Percentiles rank a stretch among this genome's conserved stretches.
These are phyloP conservation scores for Phthorimaea operculella DNA, from an alignment of 1,140 invertebrate species.

Conservation along the genomic window DNA sequence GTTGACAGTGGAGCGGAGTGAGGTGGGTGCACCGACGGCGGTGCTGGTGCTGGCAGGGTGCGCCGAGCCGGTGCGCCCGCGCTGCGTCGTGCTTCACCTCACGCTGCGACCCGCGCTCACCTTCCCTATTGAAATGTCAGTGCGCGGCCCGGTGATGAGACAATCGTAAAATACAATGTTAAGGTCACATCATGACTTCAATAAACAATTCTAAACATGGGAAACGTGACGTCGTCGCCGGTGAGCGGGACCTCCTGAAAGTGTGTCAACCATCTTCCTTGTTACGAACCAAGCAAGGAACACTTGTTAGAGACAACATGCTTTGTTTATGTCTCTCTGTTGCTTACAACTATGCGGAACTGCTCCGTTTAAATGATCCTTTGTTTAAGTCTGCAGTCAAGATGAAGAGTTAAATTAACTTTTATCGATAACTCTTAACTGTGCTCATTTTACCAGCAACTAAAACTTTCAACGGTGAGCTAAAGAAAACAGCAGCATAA, in stretches of 20 bases:
- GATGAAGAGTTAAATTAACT: too few relatives aligned
- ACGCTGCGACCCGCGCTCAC: constrained; percentile 57
- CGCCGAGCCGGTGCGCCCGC: constrained; percentile 15
- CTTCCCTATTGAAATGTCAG: constrained; percentile 66
- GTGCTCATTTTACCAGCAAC: too few relatives aligned
- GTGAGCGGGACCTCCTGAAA: constrained; percentile 48
- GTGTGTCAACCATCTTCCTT: constrained; percentile 51
- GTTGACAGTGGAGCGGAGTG: constrained; percentile 9
- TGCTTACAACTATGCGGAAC: too few relatives aligned
- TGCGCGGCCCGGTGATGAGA: constrained; percentile 57
- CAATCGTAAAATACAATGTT: constrained; percentile 67
- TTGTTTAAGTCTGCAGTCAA: too few relatives aligned
- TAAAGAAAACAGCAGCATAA: too few relatives aligned
- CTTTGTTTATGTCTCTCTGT: constrained; percentile 1
- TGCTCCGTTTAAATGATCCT: too few relatives aligned
- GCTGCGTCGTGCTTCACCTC: constrained; percentile 47
- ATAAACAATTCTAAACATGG: constrained; percentile 64
- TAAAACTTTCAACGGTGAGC: too few relatives aligned
- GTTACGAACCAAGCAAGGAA: constrained; percentile 5
- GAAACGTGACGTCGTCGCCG: constrained; percentile 60
- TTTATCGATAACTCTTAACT: too few relatives aligned
- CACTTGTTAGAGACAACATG: constrained; percentile 3
- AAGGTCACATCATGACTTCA: constrained; percentile 67
- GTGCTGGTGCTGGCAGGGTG: constrained; percentile 14
- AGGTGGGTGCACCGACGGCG: constrained; percentile 13